These are phyloP conservation scores for Perithous albicinctus DNA, from an alignment of 2,888 invertebrate genomes.

Conservation along the genomic window DNA sequence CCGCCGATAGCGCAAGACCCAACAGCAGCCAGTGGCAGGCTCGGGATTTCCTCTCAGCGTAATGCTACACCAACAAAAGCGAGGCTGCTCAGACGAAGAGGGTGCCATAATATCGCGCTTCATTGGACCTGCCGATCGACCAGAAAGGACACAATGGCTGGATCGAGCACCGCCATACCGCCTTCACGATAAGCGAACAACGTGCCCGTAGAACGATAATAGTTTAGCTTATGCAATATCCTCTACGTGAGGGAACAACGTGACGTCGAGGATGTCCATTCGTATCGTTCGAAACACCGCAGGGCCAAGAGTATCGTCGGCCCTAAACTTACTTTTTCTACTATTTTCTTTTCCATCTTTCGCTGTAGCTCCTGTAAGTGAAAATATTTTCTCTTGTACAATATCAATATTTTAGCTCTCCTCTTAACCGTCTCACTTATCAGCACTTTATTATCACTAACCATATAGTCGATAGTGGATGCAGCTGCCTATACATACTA, in stretches of 20 bases:
- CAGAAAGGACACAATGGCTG: constrained; percentile 67
- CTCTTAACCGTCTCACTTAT: too few species aligned
- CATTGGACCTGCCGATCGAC: constrained; percentile 69
- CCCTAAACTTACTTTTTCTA: not conserved
- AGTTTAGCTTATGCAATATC: constrained; percentile 58
- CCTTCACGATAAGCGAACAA: constrained; percentile 63
- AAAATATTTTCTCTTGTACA: not conserved
- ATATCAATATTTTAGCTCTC: too few species aligned
- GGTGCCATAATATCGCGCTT: constrained; percentile 68
- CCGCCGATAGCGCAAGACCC: constrained; percentile 40
- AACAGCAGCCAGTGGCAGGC: constrained; percentile 29
- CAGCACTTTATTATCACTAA: not conserved
- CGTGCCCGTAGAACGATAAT: constrained; percentile 58
- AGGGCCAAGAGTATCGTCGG: not conserved
- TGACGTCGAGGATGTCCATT: constrained; percentile 10
- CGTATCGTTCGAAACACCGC: not conserved
- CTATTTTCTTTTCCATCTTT: not conserved
- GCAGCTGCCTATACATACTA: not conserved
- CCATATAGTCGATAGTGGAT: not conserved
- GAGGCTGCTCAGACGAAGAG: constrained; percentile 49
- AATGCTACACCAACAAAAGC: constrained; percentile 66
- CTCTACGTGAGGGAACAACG: not conserved
- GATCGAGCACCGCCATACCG: constrained; percentile 28
- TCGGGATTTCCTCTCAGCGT: constrained; percentile 30
- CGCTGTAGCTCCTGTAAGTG: not conserved